Conservation (phyloP, 2,888 invertebrate genomes). For the Parasteatoda lunata region DNA sequence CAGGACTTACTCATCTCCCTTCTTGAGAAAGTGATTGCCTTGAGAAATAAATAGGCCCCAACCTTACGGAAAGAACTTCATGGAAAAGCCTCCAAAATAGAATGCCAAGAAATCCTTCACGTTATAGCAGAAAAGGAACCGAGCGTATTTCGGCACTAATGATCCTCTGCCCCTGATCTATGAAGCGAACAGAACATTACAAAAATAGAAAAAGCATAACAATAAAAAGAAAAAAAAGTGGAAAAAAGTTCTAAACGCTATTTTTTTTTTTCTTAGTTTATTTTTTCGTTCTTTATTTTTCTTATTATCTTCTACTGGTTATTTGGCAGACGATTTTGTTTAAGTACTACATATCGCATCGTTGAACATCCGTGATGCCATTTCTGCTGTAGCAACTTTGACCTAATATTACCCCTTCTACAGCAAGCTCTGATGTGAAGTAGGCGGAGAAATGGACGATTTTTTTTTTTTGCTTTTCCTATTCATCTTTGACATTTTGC, state of each 20-base stretch:
- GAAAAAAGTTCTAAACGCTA: not conserved
- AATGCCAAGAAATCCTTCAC: slow-evolving; percentile 25
- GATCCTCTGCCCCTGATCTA: slow-evolving; percentile 27
- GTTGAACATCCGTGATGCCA: slow-evolving; percentile 18
- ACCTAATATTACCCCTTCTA: slow-evolving; percentile 9
- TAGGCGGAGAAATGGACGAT: not conserved
- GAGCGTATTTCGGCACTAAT: slow-evolving; percentile 14
- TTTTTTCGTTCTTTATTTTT: not conserved
- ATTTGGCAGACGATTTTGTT: not conserved
- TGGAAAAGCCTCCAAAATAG: not conserved
- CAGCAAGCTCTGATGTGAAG: not conserved
- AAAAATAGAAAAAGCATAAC: not conserved
- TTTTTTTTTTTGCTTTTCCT: no score
- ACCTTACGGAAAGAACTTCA: not conserved
- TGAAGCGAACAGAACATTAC: slow-evolving; percentile 9
- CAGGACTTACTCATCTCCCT: not conserved
- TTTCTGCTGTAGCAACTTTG: not conserved
- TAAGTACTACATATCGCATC: slow-evolving; percentile 15
- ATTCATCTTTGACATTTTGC: no score
- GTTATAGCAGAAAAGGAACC: not conserved
- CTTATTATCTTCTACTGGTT: not conserved
- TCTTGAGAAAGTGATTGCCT: not conserved
- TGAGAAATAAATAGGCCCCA: slow-evolving; percentile 36
- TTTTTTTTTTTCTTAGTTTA: not conserved
- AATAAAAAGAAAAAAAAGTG: slow-evolving; percentile 12